Conservation (phyloP, 1,140 invertebrate genomes). For the Helicoverpa zea region DNA sequence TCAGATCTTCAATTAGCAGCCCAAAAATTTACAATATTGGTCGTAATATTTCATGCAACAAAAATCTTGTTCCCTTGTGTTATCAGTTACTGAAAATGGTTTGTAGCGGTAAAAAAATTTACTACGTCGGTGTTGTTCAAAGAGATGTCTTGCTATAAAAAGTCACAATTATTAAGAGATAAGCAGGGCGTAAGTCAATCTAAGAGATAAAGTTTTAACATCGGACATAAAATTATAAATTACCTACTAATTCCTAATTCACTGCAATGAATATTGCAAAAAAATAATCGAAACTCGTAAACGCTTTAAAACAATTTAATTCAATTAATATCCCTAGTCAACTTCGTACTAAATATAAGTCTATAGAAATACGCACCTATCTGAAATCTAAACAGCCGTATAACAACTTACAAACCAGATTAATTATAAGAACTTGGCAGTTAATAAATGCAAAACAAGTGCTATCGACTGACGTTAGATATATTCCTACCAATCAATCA, state of each 20-base stretch:
- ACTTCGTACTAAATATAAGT: neutral
- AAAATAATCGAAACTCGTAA: no score
- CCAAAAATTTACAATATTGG: no score
- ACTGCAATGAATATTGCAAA: no score
- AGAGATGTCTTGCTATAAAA: neutral
- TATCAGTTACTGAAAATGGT: neutral
- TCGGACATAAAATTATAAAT: no score
- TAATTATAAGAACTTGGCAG: neutral
- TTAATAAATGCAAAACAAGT: neutral
- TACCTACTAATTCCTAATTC: no score
- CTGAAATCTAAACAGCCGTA: no score
- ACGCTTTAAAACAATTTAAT: no score
- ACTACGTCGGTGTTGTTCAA: neutral
- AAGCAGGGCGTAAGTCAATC: neutral
- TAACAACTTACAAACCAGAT: neutral
- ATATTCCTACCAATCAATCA: neutral
- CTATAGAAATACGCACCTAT: neutral
- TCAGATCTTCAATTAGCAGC: no score
- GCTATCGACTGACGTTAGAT: neutral
- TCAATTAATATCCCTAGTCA: no score
- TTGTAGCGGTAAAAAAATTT: neutral
- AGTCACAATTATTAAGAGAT: conserved; percentile 4
- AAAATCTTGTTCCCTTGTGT: no score
- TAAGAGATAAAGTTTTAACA: no score
- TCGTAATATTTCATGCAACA: no score